Evolutionary conservation across 2,888 invertebrate genomes (phyloP).

Genomic region (Pegoplata infirma): DNA sequence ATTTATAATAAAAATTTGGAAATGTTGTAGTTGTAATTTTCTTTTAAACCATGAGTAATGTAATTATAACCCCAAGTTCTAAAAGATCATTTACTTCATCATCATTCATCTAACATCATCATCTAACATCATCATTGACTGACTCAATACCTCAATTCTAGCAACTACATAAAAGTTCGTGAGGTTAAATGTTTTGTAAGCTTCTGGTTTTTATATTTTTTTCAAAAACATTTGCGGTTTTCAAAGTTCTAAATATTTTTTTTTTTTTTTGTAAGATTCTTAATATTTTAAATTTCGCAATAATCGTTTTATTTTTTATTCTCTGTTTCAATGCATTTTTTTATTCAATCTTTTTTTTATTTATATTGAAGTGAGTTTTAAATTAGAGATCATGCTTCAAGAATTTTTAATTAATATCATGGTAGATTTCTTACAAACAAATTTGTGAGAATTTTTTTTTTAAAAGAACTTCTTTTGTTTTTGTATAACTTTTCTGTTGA

Average conservation of each 20-base stretch:
- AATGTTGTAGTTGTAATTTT: background rate
- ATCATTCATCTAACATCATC: background rate
- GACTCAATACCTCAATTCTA: background rate
- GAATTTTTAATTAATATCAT: conserved; percentile 32
- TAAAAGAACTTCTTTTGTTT: background rate
- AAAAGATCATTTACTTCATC: background rate
- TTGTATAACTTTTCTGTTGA: background rate
- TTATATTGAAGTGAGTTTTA: conserved; percentile 7
- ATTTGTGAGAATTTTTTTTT: background rate
- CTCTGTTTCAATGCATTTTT: conserved; percentile 28
- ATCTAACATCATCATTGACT: background rate
- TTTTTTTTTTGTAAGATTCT: background rate
- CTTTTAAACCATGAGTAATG: background rate
- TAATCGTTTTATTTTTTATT: conserved; percentile 9
- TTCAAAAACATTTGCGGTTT: background rate
- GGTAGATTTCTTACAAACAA: background rate
- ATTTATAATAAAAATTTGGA: too few relatives aligned
- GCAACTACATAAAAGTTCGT: background rate
- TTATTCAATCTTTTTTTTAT: conserved; percentile 9
- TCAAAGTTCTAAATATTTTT: background rate
- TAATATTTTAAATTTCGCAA: conserved; percentile 18
- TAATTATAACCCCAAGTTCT: background rate
- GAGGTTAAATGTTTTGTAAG: background rate
- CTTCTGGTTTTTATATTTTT: background rate
- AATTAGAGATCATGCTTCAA: conserved; percentile 35